Evolutionary conservation across 2,113 vertebrate species (phyloP).

Genomic region (Menura novaehollandiae): DNA sequence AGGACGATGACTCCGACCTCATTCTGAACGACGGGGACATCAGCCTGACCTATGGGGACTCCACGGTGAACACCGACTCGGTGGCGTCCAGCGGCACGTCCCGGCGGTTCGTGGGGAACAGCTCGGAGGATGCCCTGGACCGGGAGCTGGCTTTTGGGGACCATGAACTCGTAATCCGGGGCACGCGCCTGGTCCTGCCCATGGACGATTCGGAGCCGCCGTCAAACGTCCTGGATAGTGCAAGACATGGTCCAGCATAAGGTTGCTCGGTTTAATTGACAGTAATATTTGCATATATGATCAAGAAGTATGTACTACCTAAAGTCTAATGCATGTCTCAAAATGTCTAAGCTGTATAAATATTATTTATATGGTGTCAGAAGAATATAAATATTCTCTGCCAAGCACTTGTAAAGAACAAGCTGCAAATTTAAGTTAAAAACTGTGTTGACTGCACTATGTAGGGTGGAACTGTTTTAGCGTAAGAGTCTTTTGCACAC

Average conservation of each 20-base stretch:
- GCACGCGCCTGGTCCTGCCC: slow-evolving; percentile 91
- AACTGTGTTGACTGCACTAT: slow-evolving; percentile 66
- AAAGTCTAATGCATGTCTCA: slow-evolving; percentile 80
- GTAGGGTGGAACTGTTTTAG: slow-evolving; percentile 70
- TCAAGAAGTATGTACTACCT: slow-evolving; percentile 76
- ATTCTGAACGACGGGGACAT: slow-evolving; percentile 92
- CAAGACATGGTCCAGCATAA: slow-evolving; percentile 76
- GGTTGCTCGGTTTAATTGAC: slow-evolving; percentile 51
- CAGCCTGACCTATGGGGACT: slow-evolving; percentile 89
- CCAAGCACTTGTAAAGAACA: slow-evolving; percentile 67
- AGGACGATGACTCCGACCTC: slow-evolving; percentile 95
- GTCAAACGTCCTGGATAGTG: slow-evolving; percentile 73
- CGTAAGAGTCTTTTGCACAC: slow-evolving; percentile 42
- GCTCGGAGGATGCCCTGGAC: slow-evolving; percentile 82
- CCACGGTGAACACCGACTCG: slow-evolving; percentile 83
- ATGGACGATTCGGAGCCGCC: slow-evolving; percentile 94
- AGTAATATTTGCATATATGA: slow-evolving; percentile 73
- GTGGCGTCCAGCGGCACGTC: slow-evolving; percentile 39
- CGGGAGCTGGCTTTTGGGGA: slow-evolving; percentile 86
- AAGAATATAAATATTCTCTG: slow-evolving; percentile 74
- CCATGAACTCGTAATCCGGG: slow-evolving; percentile 91
- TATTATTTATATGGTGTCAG: slow-evolving; percentile 78
- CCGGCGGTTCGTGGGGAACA: slow-evolving; percentile 69
- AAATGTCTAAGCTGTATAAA: slow-evolving; percentile 80
- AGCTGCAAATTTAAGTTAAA: slow-evolving; percentile 63